phyloP scores from a whole-genome alignment of 2,797 vertebrate species.

The Lepilemur septentrionalis region DNA sequence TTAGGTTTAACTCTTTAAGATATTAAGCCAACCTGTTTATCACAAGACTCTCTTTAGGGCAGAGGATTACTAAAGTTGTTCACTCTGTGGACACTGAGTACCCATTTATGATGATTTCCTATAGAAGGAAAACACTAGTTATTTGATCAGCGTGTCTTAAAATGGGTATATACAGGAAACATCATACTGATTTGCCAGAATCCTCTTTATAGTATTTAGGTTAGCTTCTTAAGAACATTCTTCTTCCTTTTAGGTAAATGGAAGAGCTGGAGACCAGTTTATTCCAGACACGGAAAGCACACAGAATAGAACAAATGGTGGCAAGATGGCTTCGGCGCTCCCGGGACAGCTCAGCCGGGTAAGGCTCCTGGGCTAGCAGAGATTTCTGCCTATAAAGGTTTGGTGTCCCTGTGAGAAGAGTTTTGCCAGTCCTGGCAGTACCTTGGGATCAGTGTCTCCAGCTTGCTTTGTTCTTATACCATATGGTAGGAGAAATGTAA shows the following conservation, averaged over 20 bases:
- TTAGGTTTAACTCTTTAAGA: background rate
- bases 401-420: background rate
- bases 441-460: background rate
- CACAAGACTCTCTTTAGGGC: background rate
- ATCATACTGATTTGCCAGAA: background rate
- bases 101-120: background rate
- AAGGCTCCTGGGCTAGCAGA: conserved; percentile 52
- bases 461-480: conserved; percentile 25
- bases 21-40: background rate
- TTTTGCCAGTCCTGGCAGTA: background rate
- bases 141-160: background rate
- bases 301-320: conserved; percentile 97
- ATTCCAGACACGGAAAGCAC: conserved; percentile 92
- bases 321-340: conserved; percentile 96
- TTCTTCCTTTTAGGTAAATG: conserved; percentile 91
- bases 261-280: conserved; percentile 93
- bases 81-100: background rate
- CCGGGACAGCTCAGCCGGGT: conserved; percentile 91
- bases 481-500: background rate
- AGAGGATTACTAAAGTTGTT: background rate
- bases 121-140: background rate
- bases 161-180: background rate
- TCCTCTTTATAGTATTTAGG: background rate
- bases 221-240: background rate
- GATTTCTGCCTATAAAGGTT: background rate